Conservation (phyloP, 1,140 invertebrate genomes). For the Microplitis mediator region DNA sequence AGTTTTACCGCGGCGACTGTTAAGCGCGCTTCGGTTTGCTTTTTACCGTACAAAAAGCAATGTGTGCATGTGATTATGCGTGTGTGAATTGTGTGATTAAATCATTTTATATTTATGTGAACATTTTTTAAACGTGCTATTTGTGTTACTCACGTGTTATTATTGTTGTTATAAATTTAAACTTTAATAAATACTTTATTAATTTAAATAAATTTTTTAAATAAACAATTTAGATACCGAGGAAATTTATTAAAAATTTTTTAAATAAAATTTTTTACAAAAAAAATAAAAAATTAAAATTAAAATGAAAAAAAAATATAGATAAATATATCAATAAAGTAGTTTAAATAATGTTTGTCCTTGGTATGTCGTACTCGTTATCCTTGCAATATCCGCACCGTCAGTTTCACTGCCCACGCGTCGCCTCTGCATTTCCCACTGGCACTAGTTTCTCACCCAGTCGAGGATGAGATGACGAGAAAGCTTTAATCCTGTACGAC, state of each 20-base stretch:
- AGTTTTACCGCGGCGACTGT: constrained; percentile 37
- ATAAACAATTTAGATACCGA: too few relatives aligned
- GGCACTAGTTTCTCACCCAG: neutral
- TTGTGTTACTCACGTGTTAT: neutral
- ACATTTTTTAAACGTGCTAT: neutral
- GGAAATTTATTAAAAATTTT: too few relatives aligned
- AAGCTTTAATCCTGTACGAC: neutral
- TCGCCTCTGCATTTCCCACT: neutral
- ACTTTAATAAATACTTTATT: too few relatives aligned
- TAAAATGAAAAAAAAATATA: neutral
- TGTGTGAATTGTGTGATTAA: constrained; percentile 5
- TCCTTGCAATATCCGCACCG: constrained; percentile 7
- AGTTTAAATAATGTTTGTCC: constrained; percentile 2
- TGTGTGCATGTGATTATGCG: constrained; percentile 28
- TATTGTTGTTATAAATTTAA: too few relatives aligned
- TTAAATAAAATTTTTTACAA: too few relatives aligned
- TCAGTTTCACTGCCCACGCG: constrained; percentile 21
- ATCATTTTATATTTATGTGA: neutral
- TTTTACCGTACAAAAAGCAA: constrained; percentile 19
- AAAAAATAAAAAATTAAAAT: neutral
- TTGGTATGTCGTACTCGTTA: constrained; percentile 18
- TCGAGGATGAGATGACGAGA: neutral
- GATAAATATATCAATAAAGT: neutral
- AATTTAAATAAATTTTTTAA: too few relatives aligned
- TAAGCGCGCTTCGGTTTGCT: constrained; percentile 31